These are phyloP conservation scores for Drosophila rellima DNA, from an alignment of 2,888 invertebrate species.

Conservation along the genomic window DNA sequence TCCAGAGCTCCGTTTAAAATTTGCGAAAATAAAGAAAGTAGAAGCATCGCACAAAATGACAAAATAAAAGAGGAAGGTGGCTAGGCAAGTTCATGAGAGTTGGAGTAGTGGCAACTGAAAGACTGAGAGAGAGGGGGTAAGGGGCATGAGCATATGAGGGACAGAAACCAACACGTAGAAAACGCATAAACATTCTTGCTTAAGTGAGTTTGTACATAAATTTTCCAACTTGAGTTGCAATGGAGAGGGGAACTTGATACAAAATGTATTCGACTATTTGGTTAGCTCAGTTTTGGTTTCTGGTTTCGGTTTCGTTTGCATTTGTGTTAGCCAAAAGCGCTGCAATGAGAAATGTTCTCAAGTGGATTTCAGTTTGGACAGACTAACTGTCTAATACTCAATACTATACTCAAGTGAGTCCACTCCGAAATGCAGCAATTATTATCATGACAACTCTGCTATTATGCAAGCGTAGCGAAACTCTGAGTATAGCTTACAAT, in stretches of 20 bases:
- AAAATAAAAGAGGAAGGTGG: conserved; percentile 65
- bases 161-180: conserved; percentile 81
- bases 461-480: conserved; percentile 50
- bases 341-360: conserved; percentile 1
- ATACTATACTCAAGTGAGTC: conserved; percentile 14
- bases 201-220: conserved; percentile 84
- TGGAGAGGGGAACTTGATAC: conserved; percentile 36
- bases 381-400: conserved; percentile 3
- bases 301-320: conserved; percentile 49
- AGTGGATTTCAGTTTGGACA: conserved; percentile 4
- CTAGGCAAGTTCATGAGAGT: conserved; percentile 8
- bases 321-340: conserved; percentile 42
- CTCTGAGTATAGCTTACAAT: conserved; percentile 30
- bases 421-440: conserved; percentile 40
- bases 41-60: conserved; percentile 60
- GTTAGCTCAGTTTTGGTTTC: conserved; percentile 41
- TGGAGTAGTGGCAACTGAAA: not conserved
- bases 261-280: conserved; percentile 39
- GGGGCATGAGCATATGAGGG: conserved; percentile 61
- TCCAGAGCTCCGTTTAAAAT: conserved; percentile 58
- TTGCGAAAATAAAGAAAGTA: conserved; percentile 30
- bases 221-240: conserved; percentile 79
- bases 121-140: not conserved
- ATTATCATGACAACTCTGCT: conserved; percentile 40
- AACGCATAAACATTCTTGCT: conserved; percentile 84